Evolutionary conservation across 30 jellyfish, hydroid and myxozoan species (phyloP), one percentile per base, ranked within the genome.

Genomic region (Pelagia noctiluca): DNA sequence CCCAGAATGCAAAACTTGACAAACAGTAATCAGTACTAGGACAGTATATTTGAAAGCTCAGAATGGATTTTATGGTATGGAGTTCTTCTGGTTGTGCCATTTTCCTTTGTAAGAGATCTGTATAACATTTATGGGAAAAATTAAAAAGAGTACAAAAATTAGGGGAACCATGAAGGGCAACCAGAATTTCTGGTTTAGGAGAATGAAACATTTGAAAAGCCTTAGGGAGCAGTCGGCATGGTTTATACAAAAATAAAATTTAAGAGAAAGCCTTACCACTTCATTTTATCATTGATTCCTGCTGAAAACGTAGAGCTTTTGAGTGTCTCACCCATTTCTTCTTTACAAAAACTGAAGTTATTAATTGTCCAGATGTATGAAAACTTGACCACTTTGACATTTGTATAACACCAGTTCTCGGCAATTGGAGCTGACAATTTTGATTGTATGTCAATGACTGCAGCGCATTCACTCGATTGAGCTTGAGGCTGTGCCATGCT

Each of bases 311-410:
- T 93, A 30, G 99, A 87, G 76, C 99, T 93, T 75, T 86, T 87
- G 19, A 93, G 73, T 0, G 99, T 93, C 78, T 93, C 99, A 1
- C 99, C 99, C 99, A 93, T 93, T 71, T 93, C 99, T 74, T 93
- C 99, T 29, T 97, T 93, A 80, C 99, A 93, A 50, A 88, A 93
- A 61, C 99, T 93, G 83, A 93, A 93, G 82, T 93, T 93, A 76
- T 93, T 93, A 18, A 93, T 93, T 10, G 99, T 93, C 99, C 99
- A 93, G 86, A 93, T 93, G 85, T 93, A 93, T 1, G 99, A 93
- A 48, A 93, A 93, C 63, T 93, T 93, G 23, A 93, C 89, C 29
- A 93, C 99, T 88, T 93, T 93, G 25, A 93, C 99, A 70, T 93
- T 97, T 22, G 99, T 93, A 63, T 93, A 93, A 63, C 99, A 93